Base-by-base conservation (phyloP, 2,888 invertebrate genomes). In the Lapara coniferarum region DNA sequence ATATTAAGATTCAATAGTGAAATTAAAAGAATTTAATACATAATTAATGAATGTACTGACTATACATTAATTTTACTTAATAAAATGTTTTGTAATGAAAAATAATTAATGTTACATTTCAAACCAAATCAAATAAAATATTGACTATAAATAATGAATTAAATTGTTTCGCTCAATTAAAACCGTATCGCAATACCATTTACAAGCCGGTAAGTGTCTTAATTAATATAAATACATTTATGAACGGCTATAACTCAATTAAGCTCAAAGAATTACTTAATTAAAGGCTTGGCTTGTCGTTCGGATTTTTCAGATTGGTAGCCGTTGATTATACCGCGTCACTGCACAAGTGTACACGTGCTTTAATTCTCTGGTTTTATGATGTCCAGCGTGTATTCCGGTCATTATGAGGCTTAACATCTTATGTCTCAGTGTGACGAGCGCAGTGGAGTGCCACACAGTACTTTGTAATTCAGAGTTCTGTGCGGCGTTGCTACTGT, bases 171-270 rank as follows among this genome's bases (percentile, higher is more conserved):
- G 25, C 13, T 49, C 49, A 63, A 63, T 63, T 63, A 63, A 49
- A 63, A 49, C 19, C 49, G 46, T 63, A 13, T 5, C 46, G 16
- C 7, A 63, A 49, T 19, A 63, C 49, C 10, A 46, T 63, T 63
- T 46, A 63, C 63, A 44, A 16, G n/a, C 12, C 10, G 12, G 46
- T 49, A 63, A 46, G 59, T 63, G 49, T 19, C 13, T 63, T 63
- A 63, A 63, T 63, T 49, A 63, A 63, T 46, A 63, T 63, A 46
- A 63, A 49, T 63, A 49, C 63, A 13, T 63, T 63, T 63, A 49
- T n/a, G 7, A 63, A 49, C 19, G 16, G 63, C 49, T 19, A 49
- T 63, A 49, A 63, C 63, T 63, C 63, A 63, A 63, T 63, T 63
- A 63, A 46, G 49, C 49, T 13, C 56, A 49, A 19, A 63, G 12